Evolutionary conservation across 2,888 invertebrate genomes (phyloP).

Genomic region (Mesorhabditis spiculigera): DNA sequence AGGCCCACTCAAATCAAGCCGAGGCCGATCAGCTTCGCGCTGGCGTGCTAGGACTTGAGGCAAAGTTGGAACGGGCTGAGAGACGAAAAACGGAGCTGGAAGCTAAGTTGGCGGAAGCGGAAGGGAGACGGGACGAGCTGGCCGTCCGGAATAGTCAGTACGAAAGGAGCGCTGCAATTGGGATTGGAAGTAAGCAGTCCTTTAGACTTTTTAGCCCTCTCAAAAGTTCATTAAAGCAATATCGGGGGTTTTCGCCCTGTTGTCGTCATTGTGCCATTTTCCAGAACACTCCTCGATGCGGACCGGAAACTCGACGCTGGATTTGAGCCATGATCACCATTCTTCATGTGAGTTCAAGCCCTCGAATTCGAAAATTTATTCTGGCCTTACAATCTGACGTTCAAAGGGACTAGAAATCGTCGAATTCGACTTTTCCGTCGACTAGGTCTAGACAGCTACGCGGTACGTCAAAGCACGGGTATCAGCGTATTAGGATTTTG

Average conservation of each 20-base stretch:
- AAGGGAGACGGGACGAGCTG: slow-evolving; percentile 14
- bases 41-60: slow-evolving; percentile 14
- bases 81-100: slow-evolving; percentile 15
- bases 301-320: background rate
- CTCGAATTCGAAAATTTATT: background rate
- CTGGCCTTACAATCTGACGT: background rate
- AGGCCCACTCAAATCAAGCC: slow-evolving; percentile 11
- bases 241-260: background rate
- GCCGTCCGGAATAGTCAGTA: slow-evolving; percentile 12
- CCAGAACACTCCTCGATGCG: background rate
- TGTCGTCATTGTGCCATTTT: background rate
- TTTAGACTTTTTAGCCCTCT: too few relatives aligned
- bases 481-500: too few relatives aligned
- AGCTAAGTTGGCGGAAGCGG: slow-evolving; percentile 13
- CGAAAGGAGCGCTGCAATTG: background rate
- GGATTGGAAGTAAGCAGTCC: background rate
- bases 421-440: too few relatives aligned
- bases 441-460: too few relatives aligned
- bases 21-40: slow-evolving; percentile 17
- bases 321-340: background rate
- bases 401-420: background rate
- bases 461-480: too few relatives aligned
- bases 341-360: background rate
- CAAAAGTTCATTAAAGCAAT: too few relatives aligned
- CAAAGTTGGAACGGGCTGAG: slow-evolving; percentile 26